These are phyloP conservation scores for Bombus waltoni DNA, from an alignment of 1,140 invertebrate species.

Conservation along the genomic window DNA sequence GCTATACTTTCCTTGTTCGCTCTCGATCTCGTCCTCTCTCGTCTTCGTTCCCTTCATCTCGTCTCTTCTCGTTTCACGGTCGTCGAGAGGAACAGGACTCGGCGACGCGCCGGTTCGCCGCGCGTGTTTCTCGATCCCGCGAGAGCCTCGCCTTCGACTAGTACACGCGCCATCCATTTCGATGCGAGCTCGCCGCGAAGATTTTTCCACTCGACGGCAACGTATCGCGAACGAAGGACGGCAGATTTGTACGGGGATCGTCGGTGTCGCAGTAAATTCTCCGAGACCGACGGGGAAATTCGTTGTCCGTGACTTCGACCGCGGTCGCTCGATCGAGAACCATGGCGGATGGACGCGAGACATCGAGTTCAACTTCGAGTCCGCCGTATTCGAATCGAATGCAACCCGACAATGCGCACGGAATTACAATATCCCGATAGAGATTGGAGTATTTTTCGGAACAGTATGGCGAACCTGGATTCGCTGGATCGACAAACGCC, in stretches of 20 bases:
- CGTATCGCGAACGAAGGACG: conserved; percentile 29
- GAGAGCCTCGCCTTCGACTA: background rate
- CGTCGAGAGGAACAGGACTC: no score
- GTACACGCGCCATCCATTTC: conserved; percentile 57
- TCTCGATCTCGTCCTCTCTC: background rate
- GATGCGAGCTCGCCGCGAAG: conserved; percentile 18
- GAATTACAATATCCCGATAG: background rate
- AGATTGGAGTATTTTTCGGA: no score
- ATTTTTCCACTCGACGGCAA: conserved; percentile 40
- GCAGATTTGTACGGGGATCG: conserved; percentile 34
- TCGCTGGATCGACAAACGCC: background rate
- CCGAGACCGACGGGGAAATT: conserved; percentile 5
- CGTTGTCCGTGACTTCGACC: background rate
- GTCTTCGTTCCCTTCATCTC: background rate
- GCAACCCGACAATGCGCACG: background rate
- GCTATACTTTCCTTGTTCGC: background rate
- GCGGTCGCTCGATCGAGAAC: background rate
- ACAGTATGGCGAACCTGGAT: background rate
- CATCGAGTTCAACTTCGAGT: background rate
- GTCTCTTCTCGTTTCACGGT: background rate
- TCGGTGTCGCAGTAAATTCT: conserved; percentile 47
- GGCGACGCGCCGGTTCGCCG: no score
- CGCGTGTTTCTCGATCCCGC: conserved; percentile 53
- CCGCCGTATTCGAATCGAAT: background rate
- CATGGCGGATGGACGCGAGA: no score